These are phyloP conservation scores for Nephrotoma guestfalica DNA, from an alignment of 2,888 invertebrate genomes.

Conservation along the genomic window DNA sequence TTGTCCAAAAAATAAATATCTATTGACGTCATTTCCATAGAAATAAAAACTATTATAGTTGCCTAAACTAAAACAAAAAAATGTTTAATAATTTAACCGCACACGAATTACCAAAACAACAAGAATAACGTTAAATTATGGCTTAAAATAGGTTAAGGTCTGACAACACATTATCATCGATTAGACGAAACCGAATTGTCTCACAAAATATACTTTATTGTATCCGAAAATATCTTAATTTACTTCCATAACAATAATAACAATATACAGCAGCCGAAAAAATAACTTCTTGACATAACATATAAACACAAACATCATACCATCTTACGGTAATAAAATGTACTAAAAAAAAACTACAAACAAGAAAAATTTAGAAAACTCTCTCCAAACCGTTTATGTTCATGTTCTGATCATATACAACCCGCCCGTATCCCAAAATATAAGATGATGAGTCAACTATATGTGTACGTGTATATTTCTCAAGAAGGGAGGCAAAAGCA, in stretches of 20 bases:
- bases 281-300: not conserved
- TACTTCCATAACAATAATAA: not conserved
- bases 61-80: not conserved
- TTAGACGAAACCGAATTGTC: not conserved
- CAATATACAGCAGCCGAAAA: not conserved
- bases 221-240: not conserved
- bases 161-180: not conserved
- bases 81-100: not conserved
- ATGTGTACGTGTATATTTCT: not conserved
- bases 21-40: not conserved
- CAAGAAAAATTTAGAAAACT: not conserved
- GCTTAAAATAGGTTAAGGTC: not conserved
- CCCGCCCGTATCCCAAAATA: not conserved
- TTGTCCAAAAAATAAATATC: not conserved
- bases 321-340: not conserved
- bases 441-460: not conserved
- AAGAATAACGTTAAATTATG: not conserved
- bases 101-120: not conserved
- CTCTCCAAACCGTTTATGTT: not conserved
- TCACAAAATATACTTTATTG: not conserved
- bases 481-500: not conserved
- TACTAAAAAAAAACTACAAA: not conserved
- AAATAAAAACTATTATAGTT: not conserved
- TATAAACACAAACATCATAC: not conserved
- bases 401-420: not conserved